Evolutionary conservation across 2,888 invertebrate species (phyloP).

Genomic region (Lamellibrachia columna): DNA sequence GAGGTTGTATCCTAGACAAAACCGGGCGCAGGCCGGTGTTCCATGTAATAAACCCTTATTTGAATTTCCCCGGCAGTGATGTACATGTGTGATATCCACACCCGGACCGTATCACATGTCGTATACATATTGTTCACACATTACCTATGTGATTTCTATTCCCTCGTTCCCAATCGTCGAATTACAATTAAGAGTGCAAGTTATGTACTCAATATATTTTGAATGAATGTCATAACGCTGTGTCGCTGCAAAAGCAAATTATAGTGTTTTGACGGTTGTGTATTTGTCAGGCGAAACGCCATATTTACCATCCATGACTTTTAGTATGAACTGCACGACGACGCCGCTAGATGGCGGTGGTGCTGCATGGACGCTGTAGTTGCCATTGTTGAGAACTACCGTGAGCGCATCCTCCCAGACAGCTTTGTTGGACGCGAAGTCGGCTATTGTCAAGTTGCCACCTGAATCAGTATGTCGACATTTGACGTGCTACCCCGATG

Average conservation of each 20-base stretch:
- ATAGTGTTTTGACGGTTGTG: neutral
- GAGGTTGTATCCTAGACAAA: neutral
- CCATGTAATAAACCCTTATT: no score
- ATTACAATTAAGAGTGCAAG: neutral
- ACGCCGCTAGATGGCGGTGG: slow-evolving; percentile 41
- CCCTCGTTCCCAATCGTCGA: neutral
- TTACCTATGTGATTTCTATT: no score
- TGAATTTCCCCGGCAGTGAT: no score
- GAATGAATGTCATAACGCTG: neutral
- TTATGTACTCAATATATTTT: neutral
- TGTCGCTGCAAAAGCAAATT: neutral
- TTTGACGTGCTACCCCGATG: neutral
- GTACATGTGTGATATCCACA: neutral
- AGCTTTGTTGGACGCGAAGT: slow-evolving; percentile 34
- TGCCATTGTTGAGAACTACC: slow-evolving; percentile 29
- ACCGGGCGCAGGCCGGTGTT: neutral
- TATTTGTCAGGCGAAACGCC: slow-evolving; percentile 35
- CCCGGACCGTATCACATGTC: no score
- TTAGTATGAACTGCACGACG: slow-evolving; percentile 39
- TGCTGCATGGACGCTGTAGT: slow-evolving; percentile 33
- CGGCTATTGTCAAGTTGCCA: slow-evolving; percentile 41
- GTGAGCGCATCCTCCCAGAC: slow-evolving; percentile 30
- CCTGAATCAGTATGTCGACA: slow-evolving; percentile 29
- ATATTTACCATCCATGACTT: slow-evolving; percentile 33
- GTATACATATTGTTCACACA: no score